Base-by-base conservation (phyloP, 1,140 invertebrate genomes). In the Papilio machaon region DNA sequence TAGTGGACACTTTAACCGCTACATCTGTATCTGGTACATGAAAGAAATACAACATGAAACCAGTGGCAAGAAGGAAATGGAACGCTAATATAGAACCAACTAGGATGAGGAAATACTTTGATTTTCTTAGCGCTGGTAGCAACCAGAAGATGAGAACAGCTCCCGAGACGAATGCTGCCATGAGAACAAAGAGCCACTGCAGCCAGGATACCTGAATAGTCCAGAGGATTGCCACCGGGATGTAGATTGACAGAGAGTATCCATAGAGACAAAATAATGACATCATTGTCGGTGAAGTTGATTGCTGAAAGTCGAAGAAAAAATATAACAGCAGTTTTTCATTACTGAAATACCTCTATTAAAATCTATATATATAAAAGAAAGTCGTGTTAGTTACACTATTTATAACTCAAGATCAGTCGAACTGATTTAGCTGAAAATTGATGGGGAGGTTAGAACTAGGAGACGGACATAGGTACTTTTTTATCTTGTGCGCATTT, bases 191-290 rank as follows among this genome's bases (percentile, higher is more conserved):
- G 38, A 97, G 86, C 98, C 98, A 99, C 87, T 99, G 98, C 19
- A 99, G 95, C 96, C 97, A 97, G 6, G 95, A 95, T 10, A 98
- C 95, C 94, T 97, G 96, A 82, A 99, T 98, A 0, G 98, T 97
- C 98, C 98, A 99, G 8, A 99, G 93, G 86, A 99, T 96, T n/a
- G 98, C 98, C 7, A 99, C 97, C 10, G 99, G 99, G 87, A 99
- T 97, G 91, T 98, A 99, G 84, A 99, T 98, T 49, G 98, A 96
- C 60, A 99, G 94, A 0, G 98, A 99, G 92, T 99, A 99, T 17
- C 99, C 99, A 93, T 99, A 99, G 2, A 99, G 95, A 93, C 98
- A 99, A 83, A 99, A 95, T 8, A 99, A 95, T 78, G 97, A 97
- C 82, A 99, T 95, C 86, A 98, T 96, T 35, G 96, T 96, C 47